Conservation (phyloP, 2,797 vertebrate species). For the Echiichthys vipera region DNA sequence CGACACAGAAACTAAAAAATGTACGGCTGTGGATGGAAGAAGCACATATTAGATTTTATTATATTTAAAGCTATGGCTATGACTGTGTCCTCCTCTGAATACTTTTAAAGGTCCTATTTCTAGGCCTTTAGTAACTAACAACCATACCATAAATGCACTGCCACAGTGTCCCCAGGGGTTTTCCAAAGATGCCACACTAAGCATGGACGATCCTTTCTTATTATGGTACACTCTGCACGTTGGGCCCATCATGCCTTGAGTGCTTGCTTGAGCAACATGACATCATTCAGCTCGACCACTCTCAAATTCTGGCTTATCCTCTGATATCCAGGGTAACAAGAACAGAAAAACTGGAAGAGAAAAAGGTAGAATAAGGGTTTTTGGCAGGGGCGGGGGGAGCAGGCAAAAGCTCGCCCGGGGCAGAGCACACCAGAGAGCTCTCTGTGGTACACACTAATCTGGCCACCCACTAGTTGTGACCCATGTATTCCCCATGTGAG, state of each 20-base stretch:
- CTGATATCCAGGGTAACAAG: constrained; percentile 67
- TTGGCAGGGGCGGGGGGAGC: constrained; percentile 4
- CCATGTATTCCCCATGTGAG: constrained; percentile 84
- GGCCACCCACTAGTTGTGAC: constrained; percentile 83
- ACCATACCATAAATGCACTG: constrained; percentile 21
- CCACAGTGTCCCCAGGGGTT: constrained; percentile 31
- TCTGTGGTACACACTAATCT: constrained; percentile 70
- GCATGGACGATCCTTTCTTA: constrained; percentile 66
- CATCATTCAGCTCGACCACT: constrained; percentile 72
- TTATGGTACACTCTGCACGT: constrained; percentile 78
- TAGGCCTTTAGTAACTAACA: constrained; percentile 19
- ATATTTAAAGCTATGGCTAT: constrained; percentile 7
- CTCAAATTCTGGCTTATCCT: constrained; percentile 62
- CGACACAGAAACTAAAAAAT: no score
- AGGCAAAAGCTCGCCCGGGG: constrained; percentile 68
- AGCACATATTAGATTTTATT: no score
- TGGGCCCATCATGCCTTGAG: constrained; percentile 77
- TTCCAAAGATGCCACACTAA: constrained; percentile 48
- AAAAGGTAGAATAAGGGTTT: constrained; percentile 52
- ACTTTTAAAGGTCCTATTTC: constrained; percentile 32
- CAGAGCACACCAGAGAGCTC: constrained; percentile 63
- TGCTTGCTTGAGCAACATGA: constrained; percentile 73
- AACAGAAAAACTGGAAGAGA: constrained; percentile 60
- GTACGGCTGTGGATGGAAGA: no score
- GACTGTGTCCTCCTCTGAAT: background rate